Percentiles rank a stretch among this genome's conserved stretches.
These are phyloP conservation scores for Melanerpes aurifrons DNA, from an alignment of 2,113 vertebrate species.

Conservation along the genomic window DNA sequence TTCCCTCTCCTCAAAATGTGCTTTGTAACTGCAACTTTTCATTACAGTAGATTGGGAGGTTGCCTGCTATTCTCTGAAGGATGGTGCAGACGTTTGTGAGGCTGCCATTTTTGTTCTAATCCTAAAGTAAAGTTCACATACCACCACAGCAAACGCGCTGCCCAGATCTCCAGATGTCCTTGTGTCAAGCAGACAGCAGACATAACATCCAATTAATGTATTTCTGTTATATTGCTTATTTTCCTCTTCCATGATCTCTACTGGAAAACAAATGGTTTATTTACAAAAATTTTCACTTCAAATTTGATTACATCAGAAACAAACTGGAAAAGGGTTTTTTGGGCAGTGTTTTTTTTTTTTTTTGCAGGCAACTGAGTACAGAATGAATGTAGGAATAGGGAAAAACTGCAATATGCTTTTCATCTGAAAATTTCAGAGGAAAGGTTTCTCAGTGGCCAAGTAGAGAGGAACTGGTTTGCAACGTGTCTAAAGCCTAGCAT, in stretches of 20 bases:
- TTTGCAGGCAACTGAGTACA: not conserved
- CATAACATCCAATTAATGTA: not conserved
- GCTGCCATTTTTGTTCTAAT: slow-evolving; percentile 68
- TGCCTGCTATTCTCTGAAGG: slow-evolving; percentile 53
- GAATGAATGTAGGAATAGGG: not conserved
- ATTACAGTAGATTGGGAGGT: not conserved
- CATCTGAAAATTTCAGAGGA: not conserved
- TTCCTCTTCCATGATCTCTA: not conserved
- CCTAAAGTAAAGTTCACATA: slow-evolving; percentile 72
- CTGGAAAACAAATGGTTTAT: not conserved
- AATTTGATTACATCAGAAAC: not conserved
- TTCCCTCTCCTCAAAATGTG: not conserved
- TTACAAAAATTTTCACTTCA: not conserved
- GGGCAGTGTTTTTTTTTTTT: not conserved
- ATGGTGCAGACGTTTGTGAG: slow-evolving; percentile 39
- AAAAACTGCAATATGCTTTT: not conserved
- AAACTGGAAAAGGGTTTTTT: not conserved
- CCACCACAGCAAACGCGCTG: slow-evolving; percentile 52
- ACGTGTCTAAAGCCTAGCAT: not conserved
- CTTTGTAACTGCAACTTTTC: not conserved
- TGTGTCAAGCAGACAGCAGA: slow-evolving; percentile 34
- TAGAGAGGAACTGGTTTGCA: not conserved
- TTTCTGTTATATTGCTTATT: not conserved
- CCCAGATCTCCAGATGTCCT: slow-evolving; percentile 60
- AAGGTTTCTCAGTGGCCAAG: not conserved